phyloP scores from a whole-genome alignment of 2,888 invertebrate species.

The Erebia palarica region DNA sequence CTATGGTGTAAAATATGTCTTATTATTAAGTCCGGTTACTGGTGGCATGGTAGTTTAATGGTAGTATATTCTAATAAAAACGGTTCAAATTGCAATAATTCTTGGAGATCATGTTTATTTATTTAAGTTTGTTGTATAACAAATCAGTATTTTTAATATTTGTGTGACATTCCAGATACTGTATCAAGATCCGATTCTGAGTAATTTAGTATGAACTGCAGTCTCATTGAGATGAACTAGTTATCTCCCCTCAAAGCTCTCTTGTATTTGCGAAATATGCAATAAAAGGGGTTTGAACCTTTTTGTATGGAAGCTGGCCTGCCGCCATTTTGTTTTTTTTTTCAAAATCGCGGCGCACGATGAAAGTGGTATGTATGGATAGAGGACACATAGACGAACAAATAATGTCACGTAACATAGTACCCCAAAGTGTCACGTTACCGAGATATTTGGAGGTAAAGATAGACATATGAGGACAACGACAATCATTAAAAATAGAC shows the following conservation, averaged over 20 bases:
- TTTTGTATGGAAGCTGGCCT: too few relatives aligned
- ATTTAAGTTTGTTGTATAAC: constrained; percentile 71
- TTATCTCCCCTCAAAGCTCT: constrained; percentile 45
- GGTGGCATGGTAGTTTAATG: constrained; percentile 44
- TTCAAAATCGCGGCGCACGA: too few relatives aligned
- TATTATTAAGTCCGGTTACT: constrained; percentile 44
- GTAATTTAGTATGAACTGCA: constrained; percentile 39
- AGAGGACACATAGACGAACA: too few relatives aligned
- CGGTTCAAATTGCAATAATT: constrained; percentile 62
- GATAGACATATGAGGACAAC: too few relatives aligned
- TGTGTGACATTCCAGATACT: constrained; percentile 81
- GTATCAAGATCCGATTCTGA: constrained; percentile 52
- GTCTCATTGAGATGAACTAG: constrained; percentile 22
- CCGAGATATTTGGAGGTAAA: too few relatives aligned
- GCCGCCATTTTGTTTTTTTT: too few relatives aligned
- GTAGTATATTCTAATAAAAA: constrained; percentile 34
- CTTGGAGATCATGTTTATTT: constrained; percentile 65
- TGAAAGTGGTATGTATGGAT: too few relatives aligned
- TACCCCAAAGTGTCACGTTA: too few relatives aligned
- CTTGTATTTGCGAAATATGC: constrained; percentile 37
- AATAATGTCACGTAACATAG: too few relatives aligned
- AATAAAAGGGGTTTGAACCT: too few relatives aligned
- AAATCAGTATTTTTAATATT: constrained; percentile 80
- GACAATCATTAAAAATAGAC: too few relatives aligned
- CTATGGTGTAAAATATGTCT: constrained; percentile 40